phyloP scores from a whole-genome alignment of 2,888 invertebrate species.

The Theodoxus fluviatilis region DNA sequence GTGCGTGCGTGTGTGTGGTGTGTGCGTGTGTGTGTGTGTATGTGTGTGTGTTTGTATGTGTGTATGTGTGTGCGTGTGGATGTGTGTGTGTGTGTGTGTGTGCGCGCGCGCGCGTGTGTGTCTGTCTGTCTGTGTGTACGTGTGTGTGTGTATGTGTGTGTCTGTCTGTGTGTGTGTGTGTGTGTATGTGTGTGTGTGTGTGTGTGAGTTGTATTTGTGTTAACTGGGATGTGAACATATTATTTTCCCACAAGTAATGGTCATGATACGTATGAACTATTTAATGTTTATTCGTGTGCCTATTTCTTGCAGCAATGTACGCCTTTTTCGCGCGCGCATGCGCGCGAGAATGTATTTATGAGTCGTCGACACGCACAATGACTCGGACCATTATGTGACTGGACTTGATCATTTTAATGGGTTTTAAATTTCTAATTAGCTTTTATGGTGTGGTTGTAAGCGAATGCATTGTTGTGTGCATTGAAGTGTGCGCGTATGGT shows the following conservation, averaged over 20 bases:
- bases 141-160: neutral
- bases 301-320: neutral
- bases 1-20: too few relatives aligned
- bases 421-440: too few relatives aligned
- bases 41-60: neutral
- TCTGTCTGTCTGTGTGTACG: neutral
- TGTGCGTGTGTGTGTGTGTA: too few relatives aligned
- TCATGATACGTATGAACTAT: too few relatives aligned
- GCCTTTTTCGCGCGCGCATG: too few relatives aligned
- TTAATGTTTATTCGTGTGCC: neutral
- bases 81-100: neutral
- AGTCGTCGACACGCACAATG: too few relatives aligned
- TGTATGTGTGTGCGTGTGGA: neutral
- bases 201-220: neutral
- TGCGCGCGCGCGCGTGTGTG: neutral
- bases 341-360: too few relatives aligned
- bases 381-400: too few relatives aligned
- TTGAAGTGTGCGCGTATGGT: too few relatives aligned
- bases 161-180: slow-evolving; percentile 9
- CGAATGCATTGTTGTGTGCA: too few relatives aligned
- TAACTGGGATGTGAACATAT: neutral
- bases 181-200: neutral
- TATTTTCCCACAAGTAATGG: neutral
- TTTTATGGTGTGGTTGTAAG: too few relatives aligned
- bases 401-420: too few relatives aligned